Percentiles rank a stretch among this genome's conserved stretches.
These are phyloP conservation scores for Microplitis manilae DNA, from an alignment of 2,888 invertebrate genomes.

Conservation along the genomic window DNA sequence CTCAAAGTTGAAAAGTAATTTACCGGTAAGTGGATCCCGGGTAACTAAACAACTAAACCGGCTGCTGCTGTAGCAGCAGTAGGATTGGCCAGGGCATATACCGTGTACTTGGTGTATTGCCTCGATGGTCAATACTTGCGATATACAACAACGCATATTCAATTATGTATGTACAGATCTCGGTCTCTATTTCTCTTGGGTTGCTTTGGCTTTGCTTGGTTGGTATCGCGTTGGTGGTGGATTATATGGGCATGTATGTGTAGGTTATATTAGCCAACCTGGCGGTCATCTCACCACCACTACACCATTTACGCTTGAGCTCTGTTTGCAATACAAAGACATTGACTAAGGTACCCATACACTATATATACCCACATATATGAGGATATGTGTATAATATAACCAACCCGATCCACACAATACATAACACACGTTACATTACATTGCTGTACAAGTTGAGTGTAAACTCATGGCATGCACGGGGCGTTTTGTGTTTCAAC, in stretches of 20 bases:
- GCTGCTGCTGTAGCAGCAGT: not conserved
- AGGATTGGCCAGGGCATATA: too few relatives aligned
- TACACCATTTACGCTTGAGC: slow-evolving; percentile 53
- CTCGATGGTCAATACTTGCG: not conserved
- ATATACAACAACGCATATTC: slow-evolving; percentile 5
- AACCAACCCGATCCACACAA: slow-evolving; percentile 53
- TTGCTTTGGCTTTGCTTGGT: not conserved
- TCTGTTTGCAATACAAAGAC: slow-evolving; percentile 59
- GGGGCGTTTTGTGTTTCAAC: slow-evolving; percentile 23
- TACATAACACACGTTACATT: slow-evolving; percentile 57
- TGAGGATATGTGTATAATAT: slow-evolving; percentile 33
- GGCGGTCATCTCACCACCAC: slow-evolving; percentile 34
- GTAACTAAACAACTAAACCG: not conserved
- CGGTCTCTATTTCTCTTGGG: slow-evolving; percentile 3
- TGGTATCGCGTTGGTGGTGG: slow-evolving; percentile 12
- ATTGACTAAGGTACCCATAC: slow-evolving; percentile 17
- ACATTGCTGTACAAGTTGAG: slow-evolving; percentile 59
- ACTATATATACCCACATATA: not conserved
- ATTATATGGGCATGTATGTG: not conserved
- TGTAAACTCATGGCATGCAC: slow-evolving; percentile 52
- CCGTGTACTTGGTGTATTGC: not conserved
- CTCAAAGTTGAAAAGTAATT: not conserved
- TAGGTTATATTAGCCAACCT: slow-evolving; percentile 8
- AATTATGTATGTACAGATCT: slow-evolving; percentile 16
- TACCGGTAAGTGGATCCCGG: not conserved